A percentile compares a stretch with the other conserved stretches of the same genome.
These are phyloP conservation scores for Periplaneta americana DNA, from an alignment of 1,140 invertebrate genomes.

Conservation along the genomic window DNA sequence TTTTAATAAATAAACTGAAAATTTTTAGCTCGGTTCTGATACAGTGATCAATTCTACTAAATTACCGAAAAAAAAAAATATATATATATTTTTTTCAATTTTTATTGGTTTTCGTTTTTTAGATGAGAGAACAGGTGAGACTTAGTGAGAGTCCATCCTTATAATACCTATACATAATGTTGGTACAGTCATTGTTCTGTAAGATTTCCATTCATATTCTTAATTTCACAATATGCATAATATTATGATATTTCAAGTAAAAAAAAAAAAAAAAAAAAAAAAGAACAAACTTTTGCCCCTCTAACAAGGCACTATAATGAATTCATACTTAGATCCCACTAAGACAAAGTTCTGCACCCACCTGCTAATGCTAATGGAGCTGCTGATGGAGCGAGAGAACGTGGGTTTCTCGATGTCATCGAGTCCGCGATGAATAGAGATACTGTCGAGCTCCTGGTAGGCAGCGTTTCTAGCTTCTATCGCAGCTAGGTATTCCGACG, in stretches of 20 bases:
- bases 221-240: not conserved
- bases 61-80: too few species aligned
- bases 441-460: constrained; percentile 46
- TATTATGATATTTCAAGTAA: not conserved
- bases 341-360: not conserved
- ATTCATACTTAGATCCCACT: too few species aligned
- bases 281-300: not conserved
- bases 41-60: too few species aligned
- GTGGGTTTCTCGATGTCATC: constrained; percentile 50
- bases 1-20: too few species aligned
- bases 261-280: not conserved
- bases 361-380: constrained; percentile 12
- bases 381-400: constrained; percentile 15
- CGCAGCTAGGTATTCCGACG: constrained; percentile 52
- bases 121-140: too few species aligned
- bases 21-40: too few species aligned
- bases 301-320: not conserved
- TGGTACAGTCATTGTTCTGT: not conserved
- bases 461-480: constrained; percentile 36
- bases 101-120: too few species aligned
- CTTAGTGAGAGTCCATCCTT: too few species aligned
- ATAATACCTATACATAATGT: too few species aligned
- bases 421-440: constrained; percentile 64
- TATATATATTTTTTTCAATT: too few species aligned
- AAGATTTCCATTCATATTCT: not conserved